Evolutionary conservation across 2,888 invertebrate genomes (phyloP).

Genomic region (Brenthis hecate): DNA sequence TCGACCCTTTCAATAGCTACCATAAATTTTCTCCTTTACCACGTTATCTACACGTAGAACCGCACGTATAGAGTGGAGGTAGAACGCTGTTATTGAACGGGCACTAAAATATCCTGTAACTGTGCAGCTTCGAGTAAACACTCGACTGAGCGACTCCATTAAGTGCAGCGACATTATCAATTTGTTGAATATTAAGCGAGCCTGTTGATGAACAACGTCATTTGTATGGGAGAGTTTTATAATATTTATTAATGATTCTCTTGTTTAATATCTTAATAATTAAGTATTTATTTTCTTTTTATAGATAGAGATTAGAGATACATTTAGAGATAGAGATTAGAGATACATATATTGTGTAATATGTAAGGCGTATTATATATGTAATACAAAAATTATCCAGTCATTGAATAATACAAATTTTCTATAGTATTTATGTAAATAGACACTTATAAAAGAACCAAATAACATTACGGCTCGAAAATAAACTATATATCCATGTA

Average conservation of each 20-base stretch:
- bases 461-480: constrained; percentile 2
- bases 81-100: constrained; percentile 20
- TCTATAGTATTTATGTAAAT: no score
- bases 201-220: constrained; percentile 1
- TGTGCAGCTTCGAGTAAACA: constrained; percentile 15
- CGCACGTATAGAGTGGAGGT: constrained; percentile 8
- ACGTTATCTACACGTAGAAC: constrained; percentile 11
- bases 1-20: constrained; percentile 4
- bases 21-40: constrained; percentile 5
- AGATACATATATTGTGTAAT: no score
- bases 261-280: no score
- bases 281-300: no score
- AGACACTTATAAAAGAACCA: background rate
- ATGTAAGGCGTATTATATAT: no score
- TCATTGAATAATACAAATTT: no score
- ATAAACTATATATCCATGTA: background rate
- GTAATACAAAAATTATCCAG: no score
- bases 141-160: constrained; percentile 2
- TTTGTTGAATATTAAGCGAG: background rate
- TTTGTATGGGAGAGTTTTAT: background rate
- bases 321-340: no score
- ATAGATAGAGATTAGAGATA: no score
- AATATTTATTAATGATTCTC: background rate
- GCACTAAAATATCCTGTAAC: constrained; percentile 14
- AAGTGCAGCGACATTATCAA: constrained; percentile 13